Percentiles rank a stretch among this genome's conserved stretches.
Evolutionary conservation across 1,140 invertebrate species (phyloP).

Genomic region (Trichoplusia ni): DNA sequence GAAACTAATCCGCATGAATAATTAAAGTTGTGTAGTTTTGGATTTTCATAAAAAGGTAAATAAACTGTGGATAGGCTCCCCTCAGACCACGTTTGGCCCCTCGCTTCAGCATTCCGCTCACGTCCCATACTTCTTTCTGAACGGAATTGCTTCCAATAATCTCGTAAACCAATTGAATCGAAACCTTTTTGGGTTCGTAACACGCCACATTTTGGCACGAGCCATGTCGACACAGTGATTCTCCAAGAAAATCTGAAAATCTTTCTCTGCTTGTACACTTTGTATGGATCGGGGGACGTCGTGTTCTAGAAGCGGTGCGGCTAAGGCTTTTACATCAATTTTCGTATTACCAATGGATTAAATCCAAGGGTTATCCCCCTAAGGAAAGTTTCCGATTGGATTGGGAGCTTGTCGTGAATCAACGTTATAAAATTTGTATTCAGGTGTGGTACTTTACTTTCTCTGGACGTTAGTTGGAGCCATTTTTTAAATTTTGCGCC

Average conservation of each 20-base stretch:
- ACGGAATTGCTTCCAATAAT: constrained; percentile 76
- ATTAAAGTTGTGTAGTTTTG: constrained; percentile 13
- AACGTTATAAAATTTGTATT: constrained; percentile 78
- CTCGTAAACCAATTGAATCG: constrained; percentile 61
- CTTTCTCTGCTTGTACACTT: constrained; percentile 59
- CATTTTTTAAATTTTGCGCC: constrained; percentile 29
- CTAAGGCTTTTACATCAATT: constrained; percentile 77
- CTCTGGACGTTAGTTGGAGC: constrained; percentile 38
- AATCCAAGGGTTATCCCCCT: constrained; percentile 69
- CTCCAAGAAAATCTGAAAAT: constrained; percentile 66
- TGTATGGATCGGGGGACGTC: constrained; percentile 60
- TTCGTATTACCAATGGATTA: constrained; percentile 80
- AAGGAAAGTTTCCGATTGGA: constrained; percentile 71
- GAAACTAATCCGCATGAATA: constrained; percentile 3
- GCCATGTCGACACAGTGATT: constrained; percentile 56
- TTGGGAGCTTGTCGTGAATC: constrained; percentile 66
- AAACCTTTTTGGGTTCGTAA: constrained; percentile 63
- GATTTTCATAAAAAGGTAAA: constrained; percentile 61
- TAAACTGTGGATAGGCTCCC: constrained; percentile 56
- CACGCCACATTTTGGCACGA: constrained; percentile 63
- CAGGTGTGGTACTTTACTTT: constrained; percentile 62
- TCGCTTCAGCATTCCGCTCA: constrained; percentile 57
- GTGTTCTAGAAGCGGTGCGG: constrained; percentile 49
- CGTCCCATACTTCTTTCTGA: constrained; percentile 76
- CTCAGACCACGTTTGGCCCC: constrained; percentile 49